Base-by-base conservation (phyloP, 2,888 invertebrate genomes). In the Chloroclystis v-ata region DNA sequence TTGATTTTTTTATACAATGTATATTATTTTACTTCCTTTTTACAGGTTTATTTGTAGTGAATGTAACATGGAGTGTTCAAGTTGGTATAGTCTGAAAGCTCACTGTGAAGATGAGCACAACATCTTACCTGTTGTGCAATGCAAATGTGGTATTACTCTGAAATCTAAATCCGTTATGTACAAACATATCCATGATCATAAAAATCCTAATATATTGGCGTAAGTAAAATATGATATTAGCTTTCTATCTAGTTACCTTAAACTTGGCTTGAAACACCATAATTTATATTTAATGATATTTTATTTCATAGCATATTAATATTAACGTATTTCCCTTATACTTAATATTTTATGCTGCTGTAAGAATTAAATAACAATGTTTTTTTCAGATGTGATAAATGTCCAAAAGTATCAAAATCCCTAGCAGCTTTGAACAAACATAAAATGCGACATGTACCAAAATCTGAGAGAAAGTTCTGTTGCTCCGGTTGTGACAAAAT, bases 101-200 rank as follows among this genome's bases (percentile, higher is more conserved):
- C 89, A 89, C 54, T 78, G 77, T 52, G 71, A 78, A 49, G 60
- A 57, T 26, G 44, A 45, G 10, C 89, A 89, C 46, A 71, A 80
- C 28, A 68, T 68, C 20, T 54, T 71, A 26, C 84, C 89, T 0
- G 68, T 79, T 11, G 87, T 89, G 0, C 67, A 75, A 38, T 89
- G 89, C 59, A 65, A 69, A 24, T 89, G 89, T 59, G 89, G 89
- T 3, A 79, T 85, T 28, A 73, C 77, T 2, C 72, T 89, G 9
- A 85, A 85, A 52, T 89, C 89, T 7, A 85, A 89, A 64, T 85
- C 89, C 9, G 82, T 84, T 32, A 77, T 89, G 62, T 89, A 89
- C 56, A 88, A 89, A 65, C 89, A 89, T 60, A 76, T 89, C 28
- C 79, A 86, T 51, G 88, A 87, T 56, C 89, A 89, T 60, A 88